These are phyloP conservation scores for Oasisia sp. DNA, from an alignment of 2,888 invertebrate genomes.

Conservation along the genomic window DNA sequence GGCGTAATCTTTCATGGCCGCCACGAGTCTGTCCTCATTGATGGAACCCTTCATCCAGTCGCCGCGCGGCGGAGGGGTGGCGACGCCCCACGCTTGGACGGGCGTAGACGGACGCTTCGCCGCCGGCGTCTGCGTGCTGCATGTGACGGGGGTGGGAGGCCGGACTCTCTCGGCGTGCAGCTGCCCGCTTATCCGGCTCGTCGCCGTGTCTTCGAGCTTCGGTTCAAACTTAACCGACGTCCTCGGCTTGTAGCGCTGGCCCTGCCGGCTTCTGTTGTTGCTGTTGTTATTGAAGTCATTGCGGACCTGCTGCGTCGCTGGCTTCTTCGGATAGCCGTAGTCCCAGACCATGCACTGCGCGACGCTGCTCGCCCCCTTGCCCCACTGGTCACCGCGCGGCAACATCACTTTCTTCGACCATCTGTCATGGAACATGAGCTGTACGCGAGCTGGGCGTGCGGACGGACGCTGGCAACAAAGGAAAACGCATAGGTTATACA, in stretches of 20 bases:
- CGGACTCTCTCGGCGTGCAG: background rate
- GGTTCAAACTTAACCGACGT: background rate
- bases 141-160: background rate
- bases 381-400: slow-evolving; percentile 20
- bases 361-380: slow-evolving; percentile 18
- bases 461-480: background rate
- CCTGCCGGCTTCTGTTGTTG: background rate
- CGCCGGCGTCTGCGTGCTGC: background rate
- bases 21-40: background rate
- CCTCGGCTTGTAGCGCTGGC: background rate
- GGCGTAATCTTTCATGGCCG: background rate
- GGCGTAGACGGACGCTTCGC: background rate
- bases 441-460: background rate
- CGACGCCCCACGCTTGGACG: background rate
- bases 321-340: slow-evolving; percentile 20
- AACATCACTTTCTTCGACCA: slow-evolving; percentile 18
- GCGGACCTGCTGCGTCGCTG: background rate
- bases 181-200: background rate
- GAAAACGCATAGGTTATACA: background rate
- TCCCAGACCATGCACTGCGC: slow-evolving; percentile 20
- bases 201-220: slow-evolving; percentile 17
- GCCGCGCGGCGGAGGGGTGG: background rate
- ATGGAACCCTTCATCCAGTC: background rate
- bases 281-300: background rate
- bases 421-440: slow-evolving; percentile 20